Conservation (phyloP, 2,888 invertebrate species). For the Chrysolina americana region DNA sequence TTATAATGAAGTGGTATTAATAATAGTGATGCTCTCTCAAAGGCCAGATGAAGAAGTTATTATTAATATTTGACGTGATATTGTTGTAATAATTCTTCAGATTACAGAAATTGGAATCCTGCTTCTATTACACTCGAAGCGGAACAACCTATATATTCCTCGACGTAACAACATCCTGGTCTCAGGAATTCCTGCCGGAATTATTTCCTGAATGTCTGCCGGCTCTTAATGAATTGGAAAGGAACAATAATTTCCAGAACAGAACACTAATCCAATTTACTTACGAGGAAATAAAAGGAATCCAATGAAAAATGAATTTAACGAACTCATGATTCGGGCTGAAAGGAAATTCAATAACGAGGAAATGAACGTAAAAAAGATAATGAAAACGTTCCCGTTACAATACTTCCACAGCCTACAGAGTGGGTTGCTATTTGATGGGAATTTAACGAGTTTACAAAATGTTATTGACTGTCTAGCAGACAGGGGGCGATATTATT, state of each 20-base stretch:
- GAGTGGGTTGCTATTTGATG: background rate
- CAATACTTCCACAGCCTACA: background rate
- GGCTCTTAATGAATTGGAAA: constrained; percentile 4
- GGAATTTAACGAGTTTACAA: background rate
- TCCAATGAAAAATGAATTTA: constrained; percentile 16
- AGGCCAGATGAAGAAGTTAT: too few species aligned
- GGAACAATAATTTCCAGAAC: constrained; percentile 11
- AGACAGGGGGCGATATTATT: too few species aligned
- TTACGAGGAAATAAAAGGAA: constrained; percentile 10
- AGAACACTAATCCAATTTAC: constrained; percentile 13
- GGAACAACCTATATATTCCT: too few species aligned
- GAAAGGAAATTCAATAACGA: constrained; percentile 16
- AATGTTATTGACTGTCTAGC: too few species aligned
- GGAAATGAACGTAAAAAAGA: background rate
- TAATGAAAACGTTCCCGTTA: background rate
- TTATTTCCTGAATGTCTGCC: background rate
- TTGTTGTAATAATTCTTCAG: too few species aligned
- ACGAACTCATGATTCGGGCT: constrained; percentile 10
- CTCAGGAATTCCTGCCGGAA: background rate
- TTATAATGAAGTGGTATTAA: too few species aligned
- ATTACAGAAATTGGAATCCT: too few species aligned
- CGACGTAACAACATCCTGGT: too few species aligned
- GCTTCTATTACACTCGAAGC: too few species aligned
- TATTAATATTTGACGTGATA: too few species aligned
- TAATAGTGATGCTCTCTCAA: too few species aligned